Percentiles rank a stretch among this genome's conserved stretches.
Evolutionary conservation across 2,888 invertebrate genomes (phyloP).

Genomic region (Drosophila sordidapex): DNA sequence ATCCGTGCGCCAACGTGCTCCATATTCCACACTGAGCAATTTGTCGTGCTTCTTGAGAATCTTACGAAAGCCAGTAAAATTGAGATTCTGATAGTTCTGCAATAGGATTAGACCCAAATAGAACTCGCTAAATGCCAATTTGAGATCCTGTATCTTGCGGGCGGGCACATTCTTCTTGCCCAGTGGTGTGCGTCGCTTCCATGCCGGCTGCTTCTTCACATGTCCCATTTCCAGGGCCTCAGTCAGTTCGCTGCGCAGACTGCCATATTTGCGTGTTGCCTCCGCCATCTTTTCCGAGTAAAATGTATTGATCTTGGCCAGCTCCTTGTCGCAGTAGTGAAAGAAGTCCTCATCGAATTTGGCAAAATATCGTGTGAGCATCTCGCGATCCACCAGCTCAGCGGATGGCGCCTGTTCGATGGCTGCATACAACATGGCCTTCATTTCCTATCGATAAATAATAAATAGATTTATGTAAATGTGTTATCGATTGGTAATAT

Average conservation of each 20-base stretch:
- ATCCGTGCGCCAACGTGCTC: constrained; percentile 91
- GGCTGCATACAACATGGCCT: constrained; percentile 92
- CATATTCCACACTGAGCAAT: constrained; percentile 88
- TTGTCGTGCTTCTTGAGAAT: constrained; percentile 97
- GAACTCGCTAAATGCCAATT: constrained; percentile 95
- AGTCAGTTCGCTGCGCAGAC: constrained; percentile 89
- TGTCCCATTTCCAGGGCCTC: constrained; percentile 85
- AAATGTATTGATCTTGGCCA: constrained; percentile 95
- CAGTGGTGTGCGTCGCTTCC: constrained; percentile 84
- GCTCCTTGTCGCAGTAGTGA: constrained; percentile 92
- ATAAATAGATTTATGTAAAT: constrained; percentile 1
- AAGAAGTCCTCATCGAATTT: constrained; percentile 94
- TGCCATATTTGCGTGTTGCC: constrained; percentile 92
- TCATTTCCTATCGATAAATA: constrained; percentile 89
- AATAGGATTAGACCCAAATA: constrained; percentile 93
- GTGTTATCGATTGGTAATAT: not conserved
- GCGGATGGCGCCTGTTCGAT: constrained; percentile 91
- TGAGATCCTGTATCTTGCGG: constrained; percentile 92
- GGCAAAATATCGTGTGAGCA: constrained; percentile 89
- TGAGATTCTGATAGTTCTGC: constrained; percentile 95
- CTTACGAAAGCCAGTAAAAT: constrained; percentile 95
- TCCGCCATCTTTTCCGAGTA: constrained; percentile 96
- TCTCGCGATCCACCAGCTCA: constrained; percentile 90
- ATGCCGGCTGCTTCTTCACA: constrained; percentile 82
- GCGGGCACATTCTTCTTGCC: constrained; percentile 86